These are phyloP conservation scores for Drosophila demipolita DNA, from an alignment of 2,888 invertebrate genomes.

Conservation along the genomic window DNA sequence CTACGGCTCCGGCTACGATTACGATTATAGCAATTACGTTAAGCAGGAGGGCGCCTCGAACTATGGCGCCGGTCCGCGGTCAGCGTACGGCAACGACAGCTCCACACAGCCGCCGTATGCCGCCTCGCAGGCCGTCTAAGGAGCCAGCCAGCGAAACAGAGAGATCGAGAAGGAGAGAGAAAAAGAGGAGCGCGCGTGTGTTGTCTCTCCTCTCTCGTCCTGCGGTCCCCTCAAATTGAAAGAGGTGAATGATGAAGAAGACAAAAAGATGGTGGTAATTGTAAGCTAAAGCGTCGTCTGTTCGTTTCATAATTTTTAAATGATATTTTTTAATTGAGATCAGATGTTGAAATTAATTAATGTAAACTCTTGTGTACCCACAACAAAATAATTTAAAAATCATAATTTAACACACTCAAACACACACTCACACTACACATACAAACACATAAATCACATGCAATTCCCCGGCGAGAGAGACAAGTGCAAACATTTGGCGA, in stretches of 20 bases:
- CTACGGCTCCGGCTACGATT: constrained; percentile 85
- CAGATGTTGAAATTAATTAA: constrained; percentile 82
- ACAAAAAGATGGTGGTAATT: constrained; percentile 77
- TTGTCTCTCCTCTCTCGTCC: constrained; percentile 54
- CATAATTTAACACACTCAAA: constrained; percentile 40
- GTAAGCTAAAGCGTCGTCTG: constrained; percentile 84
- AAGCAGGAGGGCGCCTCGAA: constrained; percentile 84
- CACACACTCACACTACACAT: constrained; percentile 21
- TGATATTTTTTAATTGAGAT: constrained; percentile 69
- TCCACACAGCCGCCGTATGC: constrained; percentile 85
- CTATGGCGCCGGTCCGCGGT: constrained; percentile 84
- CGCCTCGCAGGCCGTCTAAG: constrained; percentile 85
- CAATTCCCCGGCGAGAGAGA: constrained; percentile 37
- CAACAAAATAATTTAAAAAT: constrained; percentile 66
- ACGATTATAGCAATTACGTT: constrained; percentile 84
- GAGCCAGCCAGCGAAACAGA: constrained; percentile 30
- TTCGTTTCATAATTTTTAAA: constrained; percentile 74
- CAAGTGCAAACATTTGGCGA: constrained; percentile 37
- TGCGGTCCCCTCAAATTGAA: constrained; percentile 13
- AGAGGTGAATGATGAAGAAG: constrained; percentile 76
- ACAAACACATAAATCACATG: constrained; percentile 29
- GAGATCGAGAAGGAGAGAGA: neutral
- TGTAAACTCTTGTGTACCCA: constrained; percentile 68
- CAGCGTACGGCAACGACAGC: constrained; percentile 85
- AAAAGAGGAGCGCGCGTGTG: constrained; percentile 29